Percentiles rank a stretch among this genome's conserved stretches.
Conservation (phyloP, 2,888 invertebrate genomes). For the Nemotelus pantherinus region DNA sequence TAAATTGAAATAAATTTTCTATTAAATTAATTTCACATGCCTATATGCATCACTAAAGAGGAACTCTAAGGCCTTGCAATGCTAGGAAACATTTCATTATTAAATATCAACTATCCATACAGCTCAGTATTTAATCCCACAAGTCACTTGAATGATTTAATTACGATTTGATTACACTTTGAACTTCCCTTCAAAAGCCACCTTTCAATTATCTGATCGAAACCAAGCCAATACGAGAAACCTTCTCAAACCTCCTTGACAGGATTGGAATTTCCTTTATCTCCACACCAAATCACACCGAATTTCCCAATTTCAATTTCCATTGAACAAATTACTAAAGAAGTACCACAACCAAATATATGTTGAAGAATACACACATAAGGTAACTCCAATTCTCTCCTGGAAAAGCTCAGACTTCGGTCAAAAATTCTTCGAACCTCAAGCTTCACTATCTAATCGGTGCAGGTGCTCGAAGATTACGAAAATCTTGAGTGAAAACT, state of each 20-base stretch:
- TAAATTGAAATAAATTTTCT: no score
- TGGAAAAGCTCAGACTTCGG: constrained; percentile 25
- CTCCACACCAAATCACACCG: constrained; percentile 36
- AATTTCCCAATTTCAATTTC: constrained; percentile 35
- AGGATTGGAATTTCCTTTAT: constrained; percentile 49
- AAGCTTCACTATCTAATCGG: constrained; percentile 20
- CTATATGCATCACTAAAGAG: no score
- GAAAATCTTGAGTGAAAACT: constrained; percentile 49
- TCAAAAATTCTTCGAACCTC: constrained; percentile 6
- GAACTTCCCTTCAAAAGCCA: neutral
- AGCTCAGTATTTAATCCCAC: neutral
- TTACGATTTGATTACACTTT: constrained; percentile 14
- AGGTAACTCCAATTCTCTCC: neutral
- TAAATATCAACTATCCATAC: no score
- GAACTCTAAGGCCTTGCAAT: no score
- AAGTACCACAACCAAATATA: constrained; percentile 15
- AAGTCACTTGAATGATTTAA: constrained; percentile 1
- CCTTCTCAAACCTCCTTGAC: constrained; percentile 43
- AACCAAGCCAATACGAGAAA: constrained; percentile 7
- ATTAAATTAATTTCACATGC: no score
- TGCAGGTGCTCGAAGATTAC: constrained; percentile 28
- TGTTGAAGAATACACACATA: neutral
- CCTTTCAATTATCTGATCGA: constrained; percentile 14
- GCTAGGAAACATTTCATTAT: no score
- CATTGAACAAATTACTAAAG: constrained; percentile 26